A percentile compares a stretch with the other conserved stretches of the same genome.
Conservation (phyloP, 1,140 invertebrate genomes). For the Lutraria rhynchaena region DNA sequence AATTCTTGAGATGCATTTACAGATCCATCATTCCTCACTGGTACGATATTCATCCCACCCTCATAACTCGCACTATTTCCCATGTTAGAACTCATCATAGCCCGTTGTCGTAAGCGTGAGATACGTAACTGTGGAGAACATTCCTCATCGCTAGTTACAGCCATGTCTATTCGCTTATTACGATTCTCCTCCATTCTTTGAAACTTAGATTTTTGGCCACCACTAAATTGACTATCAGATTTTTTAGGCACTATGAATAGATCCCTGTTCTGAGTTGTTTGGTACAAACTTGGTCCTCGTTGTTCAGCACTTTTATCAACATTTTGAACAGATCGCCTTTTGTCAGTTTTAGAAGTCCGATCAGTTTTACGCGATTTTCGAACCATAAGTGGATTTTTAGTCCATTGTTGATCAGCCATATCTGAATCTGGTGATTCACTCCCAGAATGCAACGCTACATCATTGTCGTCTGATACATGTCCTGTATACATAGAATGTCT, state of each 20-base stretch:
- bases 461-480: constrained; percentile 66
- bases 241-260: constrained; percentile 52
- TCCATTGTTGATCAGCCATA: constrained; percentile 72
- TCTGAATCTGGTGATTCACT: constrained; percentile 71
- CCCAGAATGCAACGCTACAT: constrained; percentile 54
- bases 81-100: constrained; percentile 68
- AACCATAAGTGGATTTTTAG: constrained; percentile 75
- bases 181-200: constrained; percentile 77
- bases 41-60: constrained; percentile 14
- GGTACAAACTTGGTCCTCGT: constrained; percentile 16
- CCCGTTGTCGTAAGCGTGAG: constrained; percentile 73
- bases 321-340: constrained; percentile 53
- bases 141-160: constrained; percentile 78
- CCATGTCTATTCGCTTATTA: constrained; percentile 73
- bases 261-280: constrained; percentile 34
- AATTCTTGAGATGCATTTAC: constrained; percentile 39
- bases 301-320: constrained; percentile 40
- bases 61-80: constrained; percentile 38
- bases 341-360: constrained; percentile 62
- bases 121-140: constrained; percentile 74
- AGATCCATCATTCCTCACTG: constrained; percentile 9
- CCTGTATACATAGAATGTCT: constrained; percentile 67
- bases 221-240: constrained; percentile 52
- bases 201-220: constrained; percentile 69
- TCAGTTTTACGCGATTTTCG: constrained; percentile 67